phyloP scores from a whole-genome alignment of 2,888 invertebrate species.

The Augiades crinisus region DNA sequence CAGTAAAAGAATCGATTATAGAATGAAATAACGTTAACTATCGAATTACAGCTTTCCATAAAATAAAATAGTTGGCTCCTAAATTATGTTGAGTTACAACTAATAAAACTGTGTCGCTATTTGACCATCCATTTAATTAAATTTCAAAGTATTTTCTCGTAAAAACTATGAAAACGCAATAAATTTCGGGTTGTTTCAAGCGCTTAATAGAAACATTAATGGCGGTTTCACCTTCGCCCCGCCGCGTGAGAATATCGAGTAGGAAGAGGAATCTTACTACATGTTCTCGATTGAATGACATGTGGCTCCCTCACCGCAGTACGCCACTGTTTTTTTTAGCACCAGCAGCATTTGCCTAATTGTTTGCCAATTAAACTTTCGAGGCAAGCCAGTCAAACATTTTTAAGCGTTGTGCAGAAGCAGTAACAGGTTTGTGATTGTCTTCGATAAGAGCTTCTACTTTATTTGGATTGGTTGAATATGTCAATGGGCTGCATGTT shows the following conservation, averaged over 20 bases:
- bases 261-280: constrained; percentile 21
- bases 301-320: no score
- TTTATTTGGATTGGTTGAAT: no score
- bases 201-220: constrained; percentile 50
- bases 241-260: constrained; percentile 27
- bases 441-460: no score
- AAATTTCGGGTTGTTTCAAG: constrained; percentile 49
- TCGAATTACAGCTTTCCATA: constrained; percentile 15
- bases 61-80: constrained; percentile 16
- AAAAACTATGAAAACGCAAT: constrained; percentile 37
- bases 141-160: constrained; percentile 18
- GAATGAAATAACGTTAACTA: constrained; percentile 15
- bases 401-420: no score
- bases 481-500: no score
- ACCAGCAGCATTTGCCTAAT: no score
- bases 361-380: no score
- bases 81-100: constrained; percentile 24
- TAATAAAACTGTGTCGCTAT: constrained; percentile 23
- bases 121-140: constrained; percentile 5
- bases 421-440: no score
- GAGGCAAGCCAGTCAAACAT: no score
- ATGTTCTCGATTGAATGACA: constrained; percentile 16
- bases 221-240: constrained; percentile 34
- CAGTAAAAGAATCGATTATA: constrained; percentile 12
- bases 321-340: no score